Evolutionary conservation across 1,140 invertebrate species (phyloP), one percentile per base, ranked within the genome.

Genomic region (Hesperophylax magnus): DNA sequence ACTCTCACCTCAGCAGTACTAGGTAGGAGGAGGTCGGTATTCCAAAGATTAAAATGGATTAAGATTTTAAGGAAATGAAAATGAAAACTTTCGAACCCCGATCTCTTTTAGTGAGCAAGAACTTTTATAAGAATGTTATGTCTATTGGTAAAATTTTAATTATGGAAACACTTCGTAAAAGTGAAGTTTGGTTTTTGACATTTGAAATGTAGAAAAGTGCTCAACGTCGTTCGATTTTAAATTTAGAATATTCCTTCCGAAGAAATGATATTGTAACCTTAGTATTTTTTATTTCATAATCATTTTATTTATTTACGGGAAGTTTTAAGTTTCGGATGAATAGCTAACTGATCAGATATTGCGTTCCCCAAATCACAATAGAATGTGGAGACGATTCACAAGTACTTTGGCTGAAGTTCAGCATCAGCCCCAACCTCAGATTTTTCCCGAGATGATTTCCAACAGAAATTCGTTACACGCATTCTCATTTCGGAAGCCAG

Each of bases 351-450:
- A 18, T 76, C 22, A n/a, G 14, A 22, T 76, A 60, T 63, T 47
- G 18, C 11, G 31, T 34, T 34, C 18, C 58, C 34, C 24, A 79
- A 34, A 56, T 74, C 18, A n/a, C 15, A 9, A 77, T 47, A 54
- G 77, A 76, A 82, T 82, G 83, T 82, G 81, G 81, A 78, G 79
- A 78, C 74, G 81, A n/a, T 82, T 82, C 58, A 81, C 81, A 5
- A 82, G 74, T 60, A 81, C 81, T 3, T 22, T 84, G 27, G 81
- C 65, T 47, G 81, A 82, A n/a, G 20, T 82, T 14, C 82, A 79
- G 24, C 54, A 54, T 60, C 83, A 84, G 67, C 39, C 39, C 2
- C 82, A 84, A 31, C 75, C 80, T 53, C 39, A 71, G n/a, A 78
- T 80, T 39, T 76, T 84, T 60, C 79, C 83, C 14, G 81, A 82